Percentiles rank a stretch among this genome's conserved stretches.
Conservation (phyloP, 2,888 invertebrate genomes). For the Cetonia aurata region DNA sequence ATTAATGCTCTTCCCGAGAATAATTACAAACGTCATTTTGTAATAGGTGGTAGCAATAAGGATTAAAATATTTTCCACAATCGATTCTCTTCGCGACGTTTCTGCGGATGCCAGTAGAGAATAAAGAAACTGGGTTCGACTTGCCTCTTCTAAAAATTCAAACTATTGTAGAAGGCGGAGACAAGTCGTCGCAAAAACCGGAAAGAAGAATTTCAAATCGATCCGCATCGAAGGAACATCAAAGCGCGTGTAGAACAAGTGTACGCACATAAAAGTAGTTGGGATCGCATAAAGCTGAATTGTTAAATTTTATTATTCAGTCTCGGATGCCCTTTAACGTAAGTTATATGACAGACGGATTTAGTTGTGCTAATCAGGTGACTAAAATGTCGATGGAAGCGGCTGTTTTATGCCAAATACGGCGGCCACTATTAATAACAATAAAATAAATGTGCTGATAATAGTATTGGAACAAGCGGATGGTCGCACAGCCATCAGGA, state of each 20-base stretch:
- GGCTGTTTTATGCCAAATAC: constrained; percentile 64
- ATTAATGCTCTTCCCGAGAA: neutral
- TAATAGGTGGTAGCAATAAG: constrained; percentile 9
- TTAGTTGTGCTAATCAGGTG: constrained; percentile 65
- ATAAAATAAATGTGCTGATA: constrained; percentile 68
- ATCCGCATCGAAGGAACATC: constrained; percentile 57
- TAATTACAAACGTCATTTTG: constrained; percentile 5
- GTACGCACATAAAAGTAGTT: constrained; percentile 53
- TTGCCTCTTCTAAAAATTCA: constrained; percentile 34
- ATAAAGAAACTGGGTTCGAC: constrained; percentile 11
- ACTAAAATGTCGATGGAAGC: constrained; percentile 64
- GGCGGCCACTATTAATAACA: constrained; percentile 67
- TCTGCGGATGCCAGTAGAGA: constrained; percentile 1
- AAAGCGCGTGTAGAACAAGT: constrained; percentile 57
- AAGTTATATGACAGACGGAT: constrained; percentile 62
- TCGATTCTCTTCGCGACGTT: neutral
- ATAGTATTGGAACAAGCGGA: constrained; percentile 65
- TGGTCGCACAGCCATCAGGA: constrained; percentile 61
- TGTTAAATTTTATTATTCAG: constrained; percentile 65
- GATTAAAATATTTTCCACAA: constrained; percentile 28
- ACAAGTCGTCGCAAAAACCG: constrained; percentile 30
- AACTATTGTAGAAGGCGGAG: constrained; percentile 34
- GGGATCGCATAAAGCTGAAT: constrained; percentile 62
- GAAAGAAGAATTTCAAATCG: constrained; percentile 52
- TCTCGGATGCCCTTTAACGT: constrained; percentile 58